A percentile compares a stretch with the other conserved stretches of the same genome.
Conservation (phyloP, 2,888 invertebrate species). For the Cosmia pyralina region DNA sequence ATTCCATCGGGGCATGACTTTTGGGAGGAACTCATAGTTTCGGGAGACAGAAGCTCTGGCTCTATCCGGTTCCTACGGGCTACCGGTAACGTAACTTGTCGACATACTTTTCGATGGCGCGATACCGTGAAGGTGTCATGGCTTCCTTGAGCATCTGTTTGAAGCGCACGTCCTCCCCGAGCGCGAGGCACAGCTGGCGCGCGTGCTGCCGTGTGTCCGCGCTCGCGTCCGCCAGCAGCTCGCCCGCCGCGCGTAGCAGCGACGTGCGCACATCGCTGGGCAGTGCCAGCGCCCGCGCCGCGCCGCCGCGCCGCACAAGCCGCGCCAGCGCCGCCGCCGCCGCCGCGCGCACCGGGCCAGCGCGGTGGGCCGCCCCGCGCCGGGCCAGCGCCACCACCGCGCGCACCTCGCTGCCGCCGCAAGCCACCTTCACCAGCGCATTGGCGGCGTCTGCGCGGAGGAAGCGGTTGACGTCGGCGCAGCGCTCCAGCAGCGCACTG, state of each 20-base stretch:
- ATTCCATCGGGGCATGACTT: background rate
- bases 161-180: slow-evolving; percentile 94
- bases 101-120: slow-evolving; percentile 96
- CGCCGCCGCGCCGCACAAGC: slow-evolving; percentile 93
- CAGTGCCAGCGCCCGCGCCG: slow-evolving; percentile 93
- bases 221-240: slow-evolving; percentile 95
- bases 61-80: slow-evolving; percentile 67
- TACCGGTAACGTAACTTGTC: slow-evolving; percentile 87
- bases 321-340: slow-evolving; percentile 94
- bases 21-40: slow-evolving; percentile 24
- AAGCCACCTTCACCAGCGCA: slow-evolving; percentile 95
- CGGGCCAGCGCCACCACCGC: slow-evolving; percentile 92
- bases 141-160: slow-evolving; percentile 94
- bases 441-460: slow-evolving; percentile 96
- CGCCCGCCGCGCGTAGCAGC: slow-evolving; percentile 94
- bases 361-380: slow-evolving; percentile 95
- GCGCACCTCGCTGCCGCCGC: slow-evolving; percentile 92
- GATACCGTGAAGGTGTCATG: slow-evolving; percentile 94
- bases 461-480: slow-evolving; percentile 98
- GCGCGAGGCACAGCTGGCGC: slow-evolving; percentile 93
- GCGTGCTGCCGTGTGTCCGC: slow-evolving; percentile 96
- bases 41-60: background rate
- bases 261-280: slow-evolving; percentile 94
- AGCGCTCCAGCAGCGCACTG: slow-evolving; percentile 94
- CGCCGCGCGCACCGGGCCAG: slow-evolving; percentile 96